Conservation (phyloP, 2,888 invertebrate species). For the Synergus itoensis region DNA sequence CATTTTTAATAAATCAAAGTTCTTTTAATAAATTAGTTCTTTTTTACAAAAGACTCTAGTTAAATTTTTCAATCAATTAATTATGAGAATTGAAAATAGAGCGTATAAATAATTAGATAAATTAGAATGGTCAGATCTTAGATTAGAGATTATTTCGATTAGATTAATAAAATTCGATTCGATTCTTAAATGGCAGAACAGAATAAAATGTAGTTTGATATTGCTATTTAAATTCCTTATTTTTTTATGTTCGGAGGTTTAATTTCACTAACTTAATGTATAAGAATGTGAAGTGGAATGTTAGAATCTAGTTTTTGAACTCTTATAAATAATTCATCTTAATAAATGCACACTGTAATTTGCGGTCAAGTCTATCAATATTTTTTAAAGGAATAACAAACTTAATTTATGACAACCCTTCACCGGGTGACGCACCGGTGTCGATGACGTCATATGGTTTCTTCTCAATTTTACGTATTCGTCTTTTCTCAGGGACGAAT, state of each 20-base stretch:
- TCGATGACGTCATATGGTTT: constrained; percentile 5
- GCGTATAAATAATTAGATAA: neutral
- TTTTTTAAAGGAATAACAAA: neutral
- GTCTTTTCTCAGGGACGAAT: neutral
- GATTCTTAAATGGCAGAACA: neutral
- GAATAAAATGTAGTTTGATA: neutral
- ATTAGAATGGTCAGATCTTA: neutral
- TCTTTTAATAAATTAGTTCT: too few relatives aligned
- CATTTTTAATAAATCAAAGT: neutral
- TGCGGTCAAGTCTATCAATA: constrained; percentile 1
- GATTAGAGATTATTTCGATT: neutral
- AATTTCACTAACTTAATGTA: too few relatives aligned
- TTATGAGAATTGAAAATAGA: neutral
- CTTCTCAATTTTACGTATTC: neutral
- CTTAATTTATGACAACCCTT: constrained; percentile 12
- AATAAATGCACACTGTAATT: neutral
- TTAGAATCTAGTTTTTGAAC: too few relatives aligned
- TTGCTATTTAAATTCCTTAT: neutral
- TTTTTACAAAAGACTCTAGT: neutral
- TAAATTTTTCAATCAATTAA: neutral
- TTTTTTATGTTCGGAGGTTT: neutral
- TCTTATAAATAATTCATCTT: too few relatives aligned
- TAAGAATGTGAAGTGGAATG: too few relatives aligned
- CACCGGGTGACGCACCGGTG: neutral
- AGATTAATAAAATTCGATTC: neutral